Evolutionary conservation across 2,888 invertebrate genomes (phyloP), one percentile per base, ranked within the genome.

Genomic region (Euproctis similis): DNA sequence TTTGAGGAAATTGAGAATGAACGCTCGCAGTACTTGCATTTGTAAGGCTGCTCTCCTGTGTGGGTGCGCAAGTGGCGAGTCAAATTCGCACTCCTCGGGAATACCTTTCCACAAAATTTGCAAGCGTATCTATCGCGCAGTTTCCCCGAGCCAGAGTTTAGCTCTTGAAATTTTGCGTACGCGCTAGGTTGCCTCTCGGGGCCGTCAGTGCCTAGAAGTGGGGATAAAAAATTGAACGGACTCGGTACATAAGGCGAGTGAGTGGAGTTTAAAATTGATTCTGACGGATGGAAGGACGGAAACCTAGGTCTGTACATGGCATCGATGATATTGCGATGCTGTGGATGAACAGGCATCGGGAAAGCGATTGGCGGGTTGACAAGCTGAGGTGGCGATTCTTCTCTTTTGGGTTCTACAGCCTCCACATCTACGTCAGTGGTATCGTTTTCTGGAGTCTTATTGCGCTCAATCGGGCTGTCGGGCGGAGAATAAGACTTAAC

Each of bases 1-100:
- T 98, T 98, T 28, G 97, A 97, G 0, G 97, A 97, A 56, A 99
- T 99, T 50, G 96, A 97, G 81, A 99, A 99, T 8, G 96, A 96
- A 2, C 98, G 88, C 68, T 98, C 97, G 80, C 98, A 98, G 77
- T 97, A 98, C 66, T 97, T 94, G 78, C 99, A 99, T 65, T 96
- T 96, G 85, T 97, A 97, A 0, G 97, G 97, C 67, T 97, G 97
- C 63, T 99, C 99, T 5, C 98, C 99, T 0, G 99, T 99, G 71
- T 99, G 99, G 0, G 98, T 99, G 19, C 99, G 88, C 37, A 99
- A 82, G 66, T 99, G 98, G 3, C 99, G 88, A 0, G 98, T 99
- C 36, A 99, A 81, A 69, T 99, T 99, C 0, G 99, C 99, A 13
- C 97, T 97, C 3, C 98, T 87, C 0, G 99, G 99, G 71, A 99